Evolutionary conservation across 2,113 vertebrate genomes (phyloP).

Genomic region (Pampusana beccarii): DNA sequence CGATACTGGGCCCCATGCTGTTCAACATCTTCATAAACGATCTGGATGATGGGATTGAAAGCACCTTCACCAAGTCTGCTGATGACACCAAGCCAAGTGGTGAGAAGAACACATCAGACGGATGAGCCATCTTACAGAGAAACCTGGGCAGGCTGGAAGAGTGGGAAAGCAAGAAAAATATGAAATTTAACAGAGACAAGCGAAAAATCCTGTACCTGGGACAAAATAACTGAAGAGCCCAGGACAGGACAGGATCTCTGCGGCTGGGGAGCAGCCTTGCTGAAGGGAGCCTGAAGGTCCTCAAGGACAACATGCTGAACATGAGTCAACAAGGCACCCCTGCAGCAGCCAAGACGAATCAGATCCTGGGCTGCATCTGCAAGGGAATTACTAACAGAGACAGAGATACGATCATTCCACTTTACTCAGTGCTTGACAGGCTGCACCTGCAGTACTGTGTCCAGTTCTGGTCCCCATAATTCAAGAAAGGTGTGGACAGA

Average conservation of each 20-base stretch:
- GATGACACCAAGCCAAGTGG: not conserved
- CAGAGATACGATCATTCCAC: not conserved
- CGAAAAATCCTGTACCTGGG: too few relatives aligned
- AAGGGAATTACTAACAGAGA: not conserved
- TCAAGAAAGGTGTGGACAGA: too few relatives aligned
- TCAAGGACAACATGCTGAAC: too few relatives aligned
- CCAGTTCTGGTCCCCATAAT: too few relatives aligned
- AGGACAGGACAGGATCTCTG: too few relatives aligned
- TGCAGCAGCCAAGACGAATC: not conserved
- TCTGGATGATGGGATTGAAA: too few relatives aligned
- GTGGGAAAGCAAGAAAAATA: not conserved
- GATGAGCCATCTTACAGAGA: not conserved
- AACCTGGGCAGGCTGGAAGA: not conserved
- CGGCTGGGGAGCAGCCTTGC: too few relatives aligned
- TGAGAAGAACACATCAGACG: rapidly evolving
- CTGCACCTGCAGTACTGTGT: not conserved
- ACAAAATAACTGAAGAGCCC: too few relatives aligned
- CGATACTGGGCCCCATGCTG: too few relatives aligned
- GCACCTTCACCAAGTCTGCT: not conserved
- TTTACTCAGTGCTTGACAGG: not conserved
- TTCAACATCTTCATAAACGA: too few relatives aligned
- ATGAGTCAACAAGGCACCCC: too few relatives aligned
- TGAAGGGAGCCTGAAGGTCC: too few relatives aligned
- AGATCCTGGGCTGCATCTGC: not conserved
- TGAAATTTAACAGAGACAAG: not conserved